These are phyloP conservation scores for Drosophila mimetica DNA, from an alignment of 2,888 invertebrate species.

Conservation along the genomic window DNA sequence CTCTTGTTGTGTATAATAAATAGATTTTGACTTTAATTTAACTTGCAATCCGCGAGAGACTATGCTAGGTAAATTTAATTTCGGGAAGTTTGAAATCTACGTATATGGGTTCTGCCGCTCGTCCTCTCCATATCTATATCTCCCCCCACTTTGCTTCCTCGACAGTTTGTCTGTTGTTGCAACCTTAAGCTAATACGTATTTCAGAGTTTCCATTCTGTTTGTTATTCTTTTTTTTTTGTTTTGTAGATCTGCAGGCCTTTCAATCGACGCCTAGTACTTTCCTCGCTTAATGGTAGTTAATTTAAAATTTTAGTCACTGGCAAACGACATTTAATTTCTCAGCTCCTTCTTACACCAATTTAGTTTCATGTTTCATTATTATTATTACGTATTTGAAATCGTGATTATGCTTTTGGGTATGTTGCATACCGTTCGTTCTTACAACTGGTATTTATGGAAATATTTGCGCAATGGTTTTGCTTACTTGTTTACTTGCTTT, in stretches of 20 bases:
- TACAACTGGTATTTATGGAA: conserved; percentile 62
- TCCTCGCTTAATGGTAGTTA: conserved; percentile 41
- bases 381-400: conserved; percentile 80
- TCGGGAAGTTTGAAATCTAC: conserved; percentile 75
- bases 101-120: conserved; percentile 65
- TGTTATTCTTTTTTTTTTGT: conserved; percentile 9
- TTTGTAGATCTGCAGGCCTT: conserved; percentile 35
- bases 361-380: conserved; percentile 41
- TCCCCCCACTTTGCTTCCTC: conserved; percentile 17
- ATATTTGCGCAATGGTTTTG: conserved; percentile 58
- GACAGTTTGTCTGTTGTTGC: conserved; percentile 68
- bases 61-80: conserved; percentile 57
- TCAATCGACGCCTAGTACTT: conserved; percentile 21
- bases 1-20: conserved; percentile 60
- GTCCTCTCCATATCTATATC: conserved; percentile 20
- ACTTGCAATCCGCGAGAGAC: conserved; percentile 52
- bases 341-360: conserved; percentile 23
- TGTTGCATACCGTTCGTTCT: conserved; percentile 77
- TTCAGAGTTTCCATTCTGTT: conserved; percentile 57
- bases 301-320: conserved; percentile 80
- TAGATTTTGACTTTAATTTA: conserved; percentile 64
- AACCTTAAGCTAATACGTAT: conserved; percentile 84
- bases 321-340: conserved; percentile 72
- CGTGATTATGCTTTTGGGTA: conserved; percentile 78
- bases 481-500: conserved; percentile 25